Base-by-base conservation (phyloP, 2,113 vertebrate species). In the Erythrolamprus reginae region DNA sequence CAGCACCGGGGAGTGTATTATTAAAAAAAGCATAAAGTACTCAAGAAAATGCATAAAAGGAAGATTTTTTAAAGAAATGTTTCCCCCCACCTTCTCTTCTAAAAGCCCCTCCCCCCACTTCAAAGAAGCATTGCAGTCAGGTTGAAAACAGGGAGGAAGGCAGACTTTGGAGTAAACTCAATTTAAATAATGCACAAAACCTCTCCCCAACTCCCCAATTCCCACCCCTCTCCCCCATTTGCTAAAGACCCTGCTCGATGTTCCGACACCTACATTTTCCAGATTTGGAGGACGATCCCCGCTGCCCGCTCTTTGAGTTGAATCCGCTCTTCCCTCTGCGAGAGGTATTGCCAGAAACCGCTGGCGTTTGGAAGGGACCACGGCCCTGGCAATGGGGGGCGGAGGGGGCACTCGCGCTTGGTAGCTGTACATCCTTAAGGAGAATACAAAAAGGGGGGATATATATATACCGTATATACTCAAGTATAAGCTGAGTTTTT, bases 301-400 rank as follows among this genome's bases (percentile, higher is more conserved):
- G 96, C 93, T 98, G 98, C 70, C 98, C 97, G 95, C 97, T 98
- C 96, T 98, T 98, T 4, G 98, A 98, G 93, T 98, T 98, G 95
- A 98, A 98, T 93, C 97, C 97, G 94, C 97, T 98, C 95, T 98
- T 98, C 87, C 97, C 97, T 47, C 98, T 96, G 48, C 97, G 94
- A 92, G 98, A 98, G 87, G 97, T 97, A 3, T 98, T 98, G 28
- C 97, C 97, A 55, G 98, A 98, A 88, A 98, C 97, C 98, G 97
- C 2, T 98, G 98, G 56, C 98, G 98, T 95, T 98, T 98, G 48
- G 98, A 98, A 8, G 98, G 98, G 84, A 98, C 97, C 45, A 98
- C 98, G 10, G 98, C 97, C 87, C 98, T 96, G 17, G 98, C 98
- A 94, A 98, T 95, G 12, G 98, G 98, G 8, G 98, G 98, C 38